phyloP scores from a whole-genome alignment of 2,113 vertebrate species.

The Anser cygnoides region DNA sequence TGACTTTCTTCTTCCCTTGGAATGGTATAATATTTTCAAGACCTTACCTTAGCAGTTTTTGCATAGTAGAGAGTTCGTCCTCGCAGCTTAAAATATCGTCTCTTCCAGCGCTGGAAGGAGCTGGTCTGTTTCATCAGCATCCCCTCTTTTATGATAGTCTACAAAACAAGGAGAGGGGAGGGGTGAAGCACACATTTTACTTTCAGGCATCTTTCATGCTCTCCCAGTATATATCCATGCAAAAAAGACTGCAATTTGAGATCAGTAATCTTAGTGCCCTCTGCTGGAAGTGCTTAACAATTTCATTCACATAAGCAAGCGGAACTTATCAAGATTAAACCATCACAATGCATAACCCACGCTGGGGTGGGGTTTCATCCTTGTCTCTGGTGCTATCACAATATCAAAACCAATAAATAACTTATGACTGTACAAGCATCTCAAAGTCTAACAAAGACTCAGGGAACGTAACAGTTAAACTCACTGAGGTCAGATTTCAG shows the following conservation, averaged over 20 bases:
- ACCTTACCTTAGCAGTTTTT: constrained; percentile 92
- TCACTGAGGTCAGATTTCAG: background rate
- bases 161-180: constrained; percentile 46
- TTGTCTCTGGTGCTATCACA: background rate
- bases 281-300: constrained; percentile 49
- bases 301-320: background rate
- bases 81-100: constrained; percentile 94
- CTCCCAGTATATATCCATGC: accelerated
- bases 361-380: background rate
- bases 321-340: background rate
- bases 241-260: background rate
- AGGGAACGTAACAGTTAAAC: background rate
- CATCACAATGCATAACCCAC: background rate
- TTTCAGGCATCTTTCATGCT: background rate
- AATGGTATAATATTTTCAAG: background rate
- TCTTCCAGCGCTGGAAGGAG: constrained; percentile 97
- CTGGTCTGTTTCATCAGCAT: constrained; percentile 95
- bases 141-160: constrained; percentile 96
- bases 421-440: background rate
- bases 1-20: background rate
- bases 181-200: background rate
- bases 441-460: background rate
- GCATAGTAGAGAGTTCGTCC: constrained; percentile 96
- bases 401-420: background rate
- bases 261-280: constrained; percentile 52